These are phyloP conservation scores for Neoascia interrupta DNA, from an alignment of 2,888 invertebrate species.

Conservation along the genomic window DNA sequence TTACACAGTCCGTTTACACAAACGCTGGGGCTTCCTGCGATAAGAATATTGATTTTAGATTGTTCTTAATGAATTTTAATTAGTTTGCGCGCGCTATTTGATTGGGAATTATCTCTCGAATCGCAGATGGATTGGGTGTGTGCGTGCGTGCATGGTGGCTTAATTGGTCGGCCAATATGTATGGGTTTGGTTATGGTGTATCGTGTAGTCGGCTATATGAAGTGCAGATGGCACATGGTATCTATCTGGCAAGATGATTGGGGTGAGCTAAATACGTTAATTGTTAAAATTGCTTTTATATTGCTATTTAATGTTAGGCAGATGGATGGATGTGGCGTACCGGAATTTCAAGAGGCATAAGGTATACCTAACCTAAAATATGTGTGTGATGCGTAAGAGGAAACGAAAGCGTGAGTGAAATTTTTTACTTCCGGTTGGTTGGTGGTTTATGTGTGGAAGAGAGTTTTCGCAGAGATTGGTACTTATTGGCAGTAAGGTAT, in stretches of 20 bases:
- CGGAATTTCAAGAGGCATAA: background rate
- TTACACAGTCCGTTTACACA: slow-evolving; percentile 65
- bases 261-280: slow-evolving; percentile 27
- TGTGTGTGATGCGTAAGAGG: no score
- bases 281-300: slow-evolving; percentile 34
- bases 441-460: background rate
- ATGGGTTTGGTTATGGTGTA: background rate
- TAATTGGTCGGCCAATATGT: slow-evolving; percentile 14
- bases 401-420: background rate
- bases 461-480: background rate
- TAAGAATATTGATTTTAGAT: slow-evolving; percentile 70
- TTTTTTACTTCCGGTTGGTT: background rate
- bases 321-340: background rate
- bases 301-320: background rate
- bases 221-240: slow-evolving; percentile 17
- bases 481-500: background rate
- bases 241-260: background rate
- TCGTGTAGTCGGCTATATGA: background rate
- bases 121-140: background rate
- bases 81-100: slow-evolving; percentile 61
- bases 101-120: slow-evolving; percentile 44
- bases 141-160: background rate
- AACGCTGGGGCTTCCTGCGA: slow-evolving; percentile 59
- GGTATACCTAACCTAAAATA: no score
- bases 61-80: slow-evolving; percentile 70